Evolutionary conservation across 2,888 invertebrate species (phyloP).

Genomic region (Gasteruption jaculator): DNA sequence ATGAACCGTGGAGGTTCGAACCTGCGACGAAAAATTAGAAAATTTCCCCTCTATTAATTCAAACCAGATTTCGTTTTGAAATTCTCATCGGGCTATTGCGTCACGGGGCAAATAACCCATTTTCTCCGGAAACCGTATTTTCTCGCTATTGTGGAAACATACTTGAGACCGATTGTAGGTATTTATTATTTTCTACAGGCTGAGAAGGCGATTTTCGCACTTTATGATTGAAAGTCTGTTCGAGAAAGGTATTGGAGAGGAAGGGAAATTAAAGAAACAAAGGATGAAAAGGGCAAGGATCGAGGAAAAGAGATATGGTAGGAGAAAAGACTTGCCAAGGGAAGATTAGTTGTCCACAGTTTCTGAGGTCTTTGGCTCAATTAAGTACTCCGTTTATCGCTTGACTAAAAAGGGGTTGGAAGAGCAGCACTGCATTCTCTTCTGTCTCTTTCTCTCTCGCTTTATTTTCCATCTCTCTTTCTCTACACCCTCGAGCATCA

Average conservation of each 20-base stretch:
- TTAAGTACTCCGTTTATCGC: conserved; percentile 47
- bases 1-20: conserved; percentile 21
- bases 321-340: conserved; percentile 16
- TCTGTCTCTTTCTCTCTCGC: conserved; percentile 9
- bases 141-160: conserved; percentile 2
- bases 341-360: conserved; percentile 49
- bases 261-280: conserved; percentile 11
- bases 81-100: too few species aligned
- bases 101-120: too few species aligned
- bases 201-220: conserved; percentile 23
- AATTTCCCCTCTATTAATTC: too few species aligned
- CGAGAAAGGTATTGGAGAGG: conserved; percentile 6
- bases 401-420: conserved; percentile 46
- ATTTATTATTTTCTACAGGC: too few species aligned
- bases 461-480: conserved; percentile 23
- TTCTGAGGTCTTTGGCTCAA: conserved; percentile 48
- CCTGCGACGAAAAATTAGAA: too few species aligned
- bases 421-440: conserved; percentile 13
- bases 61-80: too few species aligned
- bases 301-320: conserved; percentile 19
- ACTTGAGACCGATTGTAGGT: conserved; percentile 16
- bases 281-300: conserved; percentile 15
- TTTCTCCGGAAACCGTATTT: too few species aligned
- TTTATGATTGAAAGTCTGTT: conserved; percentile 12
- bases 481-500: conserved; percentile 45